phyloP scores from a whole-genome alignment of 2,797 vertebrate genomes.

The Lacerta agilis region DNA sequence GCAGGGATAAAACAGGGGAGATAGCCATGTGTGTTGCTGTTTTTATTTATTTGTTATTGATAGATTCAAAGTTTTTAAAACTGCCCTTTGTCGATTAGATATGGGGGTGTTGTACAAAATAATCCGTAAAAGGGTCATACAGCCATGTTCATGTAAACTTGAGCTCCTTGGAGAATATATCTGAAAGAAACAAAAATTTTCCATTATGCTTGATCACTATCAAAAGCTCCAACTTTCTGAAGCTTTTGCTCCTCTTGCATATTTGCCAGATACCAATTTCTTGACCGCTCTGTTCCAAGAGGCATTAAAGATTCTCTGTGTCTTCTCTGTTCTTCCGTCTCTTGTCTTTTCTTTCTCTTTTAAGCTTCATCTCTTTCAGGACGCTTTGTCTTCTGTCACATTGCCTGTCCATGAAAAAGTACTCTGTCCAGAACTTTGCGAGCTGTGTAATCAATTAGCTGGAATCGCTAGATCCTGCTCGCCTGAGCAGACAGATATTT shows the following conservation, averaged over 20 bases:
- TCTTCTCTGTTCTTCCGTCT: slow-evolving; percentile 8
- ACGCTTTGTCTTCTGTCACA: not conserved
- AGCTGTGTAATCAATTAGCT: slow-evolving; percentile 33
- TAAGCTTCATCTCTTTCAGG: slow-evolving; percentile 4
- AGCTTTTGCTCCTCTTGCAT: not conserved
- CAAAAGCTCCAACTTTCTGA: not conserved
- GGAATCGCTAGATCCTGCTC: not conserved
- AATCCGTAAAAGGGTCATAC: not conserved
- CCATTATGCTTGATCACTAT: not conserved
- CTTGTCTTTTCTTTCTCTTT: slow-evolving; percentile 20
- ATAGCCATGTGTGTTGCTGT: too few relatives aligned
- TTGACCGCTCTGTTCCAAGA: not conserved
- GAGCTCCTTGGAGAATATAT: not conserved
- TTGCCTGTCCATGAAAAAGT: slow-evolving; percentile 16
- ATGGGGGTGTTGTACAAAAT: not conserved
- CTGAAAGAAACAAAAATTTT: not conserved
- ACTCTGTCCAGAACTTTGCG: not conserved
- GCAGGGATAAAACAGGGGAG: not conserved
- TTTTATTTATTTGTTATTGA: too few relatives aligned
- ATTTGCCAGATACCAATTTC: not conserved
- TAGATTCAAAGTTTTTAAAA: too few relatives aligned
- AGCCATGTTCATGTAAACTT: not conserved
- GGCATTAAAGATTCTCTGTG: not conserved
- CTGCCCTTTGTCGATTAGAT: too few relatives aligned
- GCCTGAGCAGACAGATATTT: not conserved